Percentiles rank a stretch among this genome's conserved stretches.
Evolutionary conservation across 2,888 invertebrate genomes (phyloP).

Genomic region (Acrocyrtus sp.): DNA sequence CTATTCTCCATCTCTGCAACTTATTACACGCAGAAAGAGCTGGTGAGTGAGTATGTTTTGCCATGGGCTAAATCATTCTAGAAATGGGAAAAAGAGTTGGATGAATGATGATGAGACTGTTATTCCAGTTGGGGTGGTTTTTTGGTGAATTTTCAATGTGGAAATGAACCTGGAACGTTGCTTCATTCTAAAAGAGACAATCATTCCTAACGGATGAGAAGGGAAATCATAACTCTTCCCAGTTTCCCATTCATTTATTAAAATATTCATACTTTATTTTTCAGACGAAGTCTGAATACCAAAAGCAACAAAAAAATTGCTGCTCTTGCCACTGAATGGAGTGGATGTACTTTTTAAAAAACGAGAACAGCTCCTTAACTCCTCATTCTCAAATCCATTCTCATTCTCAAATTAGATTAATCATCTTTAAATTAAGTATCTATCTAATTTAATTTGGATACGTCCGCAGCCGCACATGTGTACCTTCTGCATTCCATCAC

Average conservation of each 20-base stretch:
- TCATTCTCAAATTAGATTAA: neutral
- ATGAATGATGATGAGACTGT: constrained; percentile 9
- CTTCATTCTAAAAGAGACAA: too few relatives aligned
- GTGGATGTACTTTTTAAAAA: too few relatives aligned
- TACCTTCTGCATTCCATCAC: constrained; percentile 35
- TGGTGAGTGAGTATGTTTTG: neutral
- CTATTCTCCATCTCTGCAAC: neutral
- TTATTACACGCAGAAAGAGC: too few relatives aligned
- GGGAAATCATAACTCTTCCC: neutral
- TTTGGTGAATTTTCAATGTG: neutral
- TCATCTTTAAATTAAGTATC: neutral
- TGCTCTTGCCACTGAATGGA: too few relatives aligned
- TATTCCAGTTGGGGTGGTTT: neutral
- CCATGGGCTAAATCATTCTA: constrained; percentile 6
- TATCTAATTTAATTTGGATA: neutral
- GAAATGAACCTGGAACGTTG: too few relatives aligned
- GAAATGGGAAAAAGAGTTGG: constrained; percentile 7
- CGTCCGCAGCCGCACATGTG: neutral
- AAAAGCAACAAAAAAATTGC: too few relatives aligned
- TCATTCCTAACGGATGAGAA: neutral
- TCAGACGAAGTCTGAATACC: neutral
- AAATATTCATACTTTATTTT: neutral
- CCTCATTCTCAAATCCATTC: neutral
- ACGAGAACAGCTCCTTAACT: neutral
- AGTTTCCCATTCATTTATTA: neutral